Conservation (phyloP, 2,797 vertebrate genomes). For the Sphenodon punctatus region DNA sequence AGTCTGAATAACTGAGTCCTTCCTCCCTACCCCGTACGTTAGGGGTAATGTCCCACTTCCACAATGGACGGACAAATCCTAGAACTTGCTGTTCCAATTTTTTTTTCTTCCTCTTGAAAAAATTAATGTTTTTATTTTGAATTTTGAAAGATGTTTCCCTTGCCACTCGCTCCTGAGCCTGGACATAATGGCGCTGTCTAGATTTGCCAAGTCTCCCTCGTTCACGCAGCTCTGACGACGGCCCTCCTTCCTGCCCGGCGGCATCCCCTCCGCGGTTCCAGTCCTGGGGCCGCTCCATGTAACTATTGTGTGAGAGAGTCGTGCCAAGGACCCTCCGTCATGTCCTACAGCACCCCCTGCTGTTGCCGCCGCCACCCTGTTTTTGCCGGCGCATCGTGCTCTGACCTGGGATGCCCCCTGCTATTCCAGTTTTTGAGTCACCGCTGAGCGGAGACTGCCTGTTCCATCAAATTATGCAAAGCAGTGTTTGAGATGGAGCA, state of each 20-base stretch:
- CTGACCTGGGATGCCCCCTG: fast-evolving
- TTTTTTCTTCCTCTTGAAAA: neutral
- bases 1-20: neutral
- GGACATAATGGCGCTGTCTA: neutral
- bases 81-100: neutral
- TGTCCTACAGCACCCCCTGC: neutral
- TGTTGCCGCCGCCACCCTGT: neutral
- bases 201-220: neutral
- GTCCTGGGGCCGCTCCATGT: neutral
- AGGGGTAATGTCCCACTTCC: neutral
- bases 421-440: neutral
- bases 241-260: neutral
- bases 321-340: neutral
- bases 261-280: neutral
- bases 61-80: neutral
- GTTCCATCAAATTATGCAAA: neutral
- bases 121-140: neutral
- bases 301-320: neutral
- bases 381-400: neutral
- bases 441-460: neutral
- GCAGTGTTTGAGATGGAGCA: neutral
- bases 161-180: neutral
- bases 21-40: fast-evolving
- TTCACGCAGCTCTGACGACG: neutral
- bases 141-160: neutral